phyloP scores from a whole-genome alignment of 1,140 invertebrate species.

The Drosophila virilis region DNA sequence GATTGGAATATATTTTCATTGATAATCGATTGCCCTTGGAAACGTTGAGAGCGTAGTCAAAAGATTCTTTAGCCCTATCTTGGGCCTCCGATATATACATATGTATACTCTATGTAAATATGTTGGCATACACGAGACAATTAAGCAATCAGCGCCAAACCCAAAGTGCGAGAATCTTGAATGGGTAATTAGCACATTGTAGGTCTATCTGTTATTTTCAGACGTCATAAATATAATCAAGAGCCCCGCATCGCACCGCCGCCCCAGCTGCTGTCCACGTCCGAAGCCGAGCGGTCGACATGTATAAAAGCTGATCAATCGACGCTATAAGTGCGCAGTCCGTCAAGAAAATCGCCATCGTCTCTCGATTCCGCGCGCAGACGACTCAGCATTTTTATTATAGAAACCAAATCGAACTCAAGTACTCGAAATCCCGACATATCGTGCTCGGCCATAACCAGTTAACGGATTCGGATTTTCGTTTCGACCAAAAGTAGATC shows the following conservation, averaged over 20 bases:
- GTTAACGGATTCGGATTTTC: constrained; percentile 2
- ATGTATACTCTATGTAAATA: constrained; percentile 11
- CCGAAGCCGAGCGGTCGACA: constrained; percentile 41
- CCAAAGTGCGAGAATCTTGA: constrained; percentile 78
- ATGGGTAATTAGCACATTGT: constrained; percentile 72
- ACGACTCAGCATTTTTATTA: not conserved
- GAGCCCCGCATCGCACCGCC: constrained; percentile 55
- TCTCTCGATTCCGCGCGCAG: constrained; percentile 20
- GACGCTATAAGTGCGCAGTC: constrained; percentile 56
- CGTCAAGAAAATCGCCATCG: constrained; percentile 40
- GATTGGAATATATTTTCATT: too few species aligned
- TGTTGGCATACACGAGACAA: constrained; percentile 28
- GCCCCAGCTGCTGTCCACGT: constrained; percentile 40
- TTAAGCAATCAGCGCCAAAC: constrained; percentile 26
- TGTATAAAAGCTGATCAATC: constrained; percentile 74
- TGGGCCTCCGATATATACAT: not conserved
- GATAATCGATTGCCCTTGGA: too few species aligned
- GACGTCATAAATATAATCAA: constrained; percentile 72
- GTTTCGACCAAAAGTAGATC: constrained; percentile 7
- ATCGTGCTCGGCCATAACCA: not conserved
- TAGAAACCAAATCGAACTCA: not conserved
- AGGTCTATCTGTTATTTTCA: constrained; percentile 43
- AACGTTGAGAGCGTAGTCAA: too few species aligned
- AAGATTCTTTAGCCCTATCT: too few species aligned
- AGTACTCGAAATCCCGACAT: not conserved